Evolutionary conservation across 2,888 invertebrate species (phyloP).

Genomic region (Eudemis profundana): DNA sequence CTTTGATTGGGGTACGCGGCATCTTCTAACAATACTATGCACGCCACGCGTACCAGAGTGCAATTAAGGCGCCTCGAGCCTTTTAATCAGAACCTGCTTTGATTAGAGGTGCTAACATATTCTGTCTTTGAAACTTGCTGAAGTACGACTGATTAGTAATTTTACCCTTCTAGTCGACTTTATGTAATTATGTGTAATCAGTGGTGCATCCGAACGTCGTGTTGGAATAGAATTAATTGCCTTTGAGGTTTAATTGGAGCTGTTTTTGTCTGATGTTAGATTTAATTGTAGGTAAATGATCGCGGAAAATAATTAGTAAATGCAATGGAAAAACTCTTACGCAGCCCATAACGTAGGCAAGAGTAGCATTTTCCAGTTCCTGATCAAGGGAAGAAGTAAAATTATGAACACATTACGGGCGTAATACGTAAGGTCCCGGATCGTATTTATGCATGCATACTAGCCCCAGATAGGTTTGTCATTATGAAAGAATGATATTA

Average conservation of each 20-base stretch:
- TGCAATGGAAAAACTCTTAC: no score
- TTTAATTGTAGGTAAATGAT: background rate
- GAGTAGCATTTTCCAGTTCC: no score
- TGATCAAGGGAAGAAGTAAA: no score
- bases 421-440: no score
- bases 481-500: no score
- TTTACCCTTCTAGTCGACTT: constrained; percentile 21
- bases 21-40: constrained; percentile 23
- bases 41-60: constrained; percentile 32
- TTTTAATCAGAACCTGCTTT: constrained; percentile 51
- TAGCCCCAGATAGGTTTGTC: no score
- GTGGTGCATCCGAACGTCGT: constrained; percentile 1
- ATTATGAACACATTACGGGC: no score
- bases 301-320: no score
- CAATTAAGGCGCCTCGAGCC: constrained; percentile 47
- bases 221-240: background rate
- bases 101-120: constrained; percentile 47
- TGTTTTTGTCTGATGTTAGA: background rate
- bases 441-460: no score
- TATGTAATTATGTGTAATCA: constrained; percentile 19
- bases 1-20: background rate
- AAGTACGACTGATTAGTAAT: constrained; percentile 39
- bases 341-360: no score
- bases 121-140: constrained; percentile 37
- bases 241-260: constrained; percentile 10